Percentiles rank a stretch among this genome's conserved stretches.
Evolutionary conservation across 2,113 vertebrate species (phyloP).

Genomic region (Calypte anna): DNA sequence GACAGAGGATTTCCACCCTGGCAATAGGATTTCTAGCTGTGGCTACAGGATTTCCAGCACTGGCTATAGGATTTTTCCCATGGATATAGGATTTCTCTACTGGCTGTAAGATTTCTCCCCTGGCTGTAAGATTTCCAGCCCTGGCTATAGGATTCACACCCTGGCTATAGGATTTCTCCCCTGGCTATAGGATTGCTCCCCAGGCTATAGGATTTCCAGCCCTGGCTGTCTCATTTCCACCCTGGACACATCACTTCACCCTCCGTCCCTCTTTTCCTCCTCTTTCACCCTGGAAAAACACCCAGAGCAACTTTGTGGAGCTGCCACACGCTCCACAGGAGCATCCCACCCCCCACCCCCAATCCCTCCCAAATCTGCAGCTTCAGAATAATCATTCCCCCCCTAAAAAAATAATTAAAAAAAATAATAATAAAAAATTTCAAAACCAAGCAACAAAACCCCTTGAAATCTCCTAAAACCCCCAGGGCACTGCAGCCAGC

Average conservation of each 20-base stretch:
- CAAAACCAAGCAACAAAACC: no score
- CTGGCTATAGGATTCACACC: neutral
- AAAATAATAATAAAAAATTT: no score
- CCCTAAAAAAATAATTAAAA: no score
- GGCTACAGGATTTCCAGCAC: no score
- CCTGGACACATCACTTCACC: neutral
- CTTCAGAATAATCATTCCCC: neutral
- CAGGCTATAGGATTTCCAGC: neutral
- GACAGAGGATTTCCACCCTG: neutral
- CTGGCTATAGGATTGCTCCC: neutral
- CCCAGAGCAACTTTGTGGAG: neutral
- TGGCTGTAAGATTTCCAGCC: neutral
- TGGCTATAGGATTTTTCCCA: neutral
- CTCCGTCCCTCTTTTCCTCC: neutral
- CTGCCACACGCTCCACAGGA: rapidly evolving
- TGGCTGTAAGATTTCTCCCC: neutral
- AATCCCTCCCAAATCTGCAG: neutral
- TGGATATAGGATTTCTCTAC: neutral
- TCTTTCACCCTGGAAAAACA: neutral
- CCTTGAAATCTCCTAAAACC: no score
- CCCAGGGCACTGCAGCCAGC: no score
- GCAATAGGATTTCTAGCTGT: neutral
- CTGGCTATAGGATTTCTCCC: neutral
- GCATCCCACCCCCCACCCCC: neutral
- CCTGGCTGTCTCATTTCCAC: neutral